These are phyloP conservation scores for Rhopalosiphum padi DNA, from an alignment of 1,140 invertebrate genomes.

Conservation along the genomic window DNA sequence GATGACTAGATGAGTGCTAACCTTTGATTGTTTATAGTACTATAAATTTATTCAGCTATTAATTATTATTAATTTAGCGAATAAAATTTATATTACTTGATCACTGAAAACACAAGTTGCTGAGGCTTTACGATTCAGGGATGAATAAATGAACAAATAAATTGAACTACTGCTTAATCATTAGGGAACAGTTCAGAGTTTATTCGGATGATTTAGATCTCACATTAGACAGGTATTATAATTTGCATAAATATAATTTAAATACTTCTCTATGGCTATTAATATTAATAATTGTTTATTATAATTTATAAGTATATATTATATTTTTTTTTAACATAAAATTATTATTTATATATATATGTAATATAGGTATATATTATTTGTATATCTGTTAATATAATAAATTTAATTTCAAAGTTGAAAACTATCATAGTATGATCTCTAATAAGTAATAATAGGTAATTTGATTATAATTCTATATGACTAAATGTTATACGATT, in stretches of 20 bases:
- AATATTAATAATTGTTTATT: constrained; percentile 30
- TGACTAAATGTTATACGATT: constrained; percentile 34
- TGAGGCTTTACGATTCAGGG: constrained; percentile 25
- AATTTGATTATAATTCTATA: constrained; percentile 42
- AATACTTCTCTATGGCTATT: constrained; percentile 38
- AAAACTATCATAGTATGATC: constrained; percentile 38
- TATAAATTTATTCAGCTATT: constrained; percentile 32
- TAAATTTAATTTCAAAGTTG: constrained; percentile 33
- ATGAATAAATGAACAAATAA: constrained; percentile 26
- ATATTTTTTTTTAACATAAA: constrained; percentile 45
- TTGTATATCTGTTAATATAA: constrained; percentile 4
- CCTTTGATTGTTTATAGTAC: constrained; percentile 42
- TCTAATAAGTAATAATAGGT: constrained; percentile 40
- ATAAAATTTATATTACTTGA: background rate
- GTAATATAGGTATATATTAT: background rate
- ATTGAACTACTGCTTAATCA: constrained; percentile 9
- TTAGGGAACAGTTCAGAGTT: constrained; percentile 37
- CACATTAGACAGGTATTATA: constrained; percentile 38
- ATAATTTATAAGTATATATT: constrained; percentile 32
- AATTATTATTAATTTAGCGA: background rate
- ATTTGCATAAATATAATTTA: constrained; percentile 45
- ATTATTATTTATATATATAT: background rate
- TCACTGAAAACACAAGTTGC: constrained; percentile 33
- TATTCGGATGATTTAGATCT: constrained; percentile 49
- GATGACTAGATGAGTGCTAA: constrained; percentile 53